phyloP scores from a whole-genome alignment of 2,113 vertebrate genomes.

The Psilopsiagon aymara region DNA sequence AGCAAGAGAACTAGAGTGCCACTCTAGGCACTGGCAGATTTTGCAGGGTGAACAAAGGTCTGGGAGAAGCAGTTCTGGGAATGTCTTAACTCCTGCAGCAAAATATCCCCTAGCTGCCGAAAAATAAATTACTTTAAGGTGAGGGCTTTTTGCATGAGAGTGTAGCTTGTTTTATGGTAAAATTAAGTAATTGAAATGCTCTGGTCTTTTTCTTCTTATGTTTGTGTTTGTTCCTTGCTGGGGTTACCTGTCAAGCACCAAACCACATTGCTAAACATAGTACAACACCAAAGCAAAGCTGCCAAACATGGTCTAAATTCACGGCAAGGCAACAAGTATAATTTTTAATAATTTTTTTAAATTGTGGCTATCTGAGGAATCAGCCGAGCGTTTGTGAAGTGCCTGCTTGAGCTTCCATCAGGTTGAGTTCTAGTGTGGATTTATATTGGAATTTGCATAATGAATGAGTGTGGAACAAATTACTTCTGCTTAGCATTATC shows the following conservation, averaged over 20 bases:
- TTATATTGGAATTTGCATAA: background rate
- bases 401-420: background rate
- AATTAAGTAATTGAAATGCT: background rate
- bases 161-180: background rate
- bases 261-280: background rate
- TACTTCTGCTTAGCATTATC: conserved; percentile 4
- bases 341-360: background rate
- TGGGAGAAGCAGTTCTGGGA: background rate
- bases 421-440: background rate
- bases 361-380: background rate
- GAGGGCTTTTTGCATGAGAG: background rate
- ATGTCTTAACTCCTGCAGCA: background rate
- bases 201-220: background rate
- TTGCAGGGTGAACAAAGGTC: background rate
- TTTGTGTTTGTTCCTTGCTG: background rate
- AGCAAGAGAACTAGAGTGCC: background rate
- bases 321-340: background rate
- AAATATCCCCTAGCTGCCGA: background rate
- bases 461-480: background rate
- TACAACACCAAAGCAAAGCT: background rate
- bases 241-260: background rate
- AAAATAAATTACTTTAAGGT: background rate
- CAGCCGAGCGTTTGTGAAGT: background rate
- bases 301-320: background rate
- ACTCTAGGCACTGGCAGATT: background rate